Base-by-base conservation (phyloP, 2,113 vertebrate genomes). In the Nematolebias whitei region DNA sequence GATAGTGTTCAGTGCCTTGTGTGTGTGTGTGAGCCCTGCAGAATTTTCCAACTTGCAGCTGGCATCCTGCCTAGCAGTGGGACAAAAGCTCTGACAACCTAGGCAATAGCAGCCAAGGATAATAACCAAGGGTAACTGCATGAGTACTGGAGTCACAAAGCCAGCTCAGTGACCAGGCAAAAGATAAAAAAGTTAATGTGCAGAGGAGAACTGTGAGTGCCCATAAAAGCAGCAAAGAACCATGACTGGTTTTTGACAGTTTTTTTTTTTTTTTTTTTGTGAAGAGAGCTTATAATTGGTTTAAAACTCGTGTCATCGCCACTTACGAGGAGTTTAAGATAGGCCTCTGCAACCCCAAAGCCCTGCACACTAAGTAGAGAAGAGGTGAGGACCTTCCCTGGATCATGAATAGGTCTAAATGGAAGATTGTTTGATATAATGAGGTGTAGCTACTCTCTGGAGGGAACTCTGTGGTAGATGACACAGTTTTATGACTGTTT, bases 401-500 rank as follows among this genome's bases (percentile, higher is more conserved):
- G 68, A 79, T 82, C 64, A 73, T 57, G 53, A 80, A 56, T 70
- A 80, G 59, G 62, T 87, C 82, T 61, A 74, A 85, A 80, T 71
- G 56, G 76, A 65, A 80, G 43, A 79, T 86, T 29, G 65, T 85
- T 73, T 70, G 57, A 76, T 78, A 84, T 88, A 89, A 91, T 81
- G 84, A 88, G 75, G 77, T 81, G 75, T 80, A 49, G 52, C 65
- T 63, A 39, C 41, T 87, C 79, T 74, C 85, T 47, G 26, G 78
- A 81, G 87, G 80, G 45, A 68, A 48, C 65, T 59, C 24, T 19
- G 20, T 65, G 45, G 29, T 74, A 59, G 77, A 84, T 85, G 80
- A 82, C 50, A 78, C 64, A 51, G 68, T 78, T 75, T 74, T 74
- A 77, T 71, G 63, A 29, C 83, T 83, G 69, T 64, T 77, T 84